Evolutionary conservation across 2,888 invertebrate genomes (phyloP), one percentile per base, ranked within the genome.

Genomic region (Cephus pulcher): DNA sequence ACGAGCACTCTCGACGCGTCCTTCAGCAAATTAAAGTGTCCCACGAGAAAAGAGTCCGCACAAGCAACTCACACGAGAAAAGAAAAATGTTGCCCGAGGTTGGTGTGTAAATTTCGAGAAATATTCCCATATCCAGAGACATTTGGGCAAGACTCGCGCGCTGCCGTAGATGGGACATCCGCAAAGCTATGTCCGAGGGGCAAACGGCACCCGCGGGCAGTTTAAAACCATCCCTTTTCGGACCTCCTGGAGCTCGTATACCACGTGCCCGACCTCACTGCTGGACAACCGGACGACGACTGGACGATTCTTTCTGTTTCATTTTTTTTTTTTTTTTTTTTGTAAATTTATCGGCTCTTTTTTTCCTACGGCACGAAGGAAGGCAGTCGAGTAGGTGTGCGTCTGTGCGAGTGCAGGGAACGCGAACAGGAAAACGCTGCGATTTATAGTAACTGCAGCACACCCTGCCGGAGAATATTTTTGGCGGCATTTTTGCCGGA

Each of bases 381-480:
- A 56, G 23, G 15, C 15, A 15, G 23, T 2, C 23, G 9, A 9
- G 23, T 23, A 0, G 9, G 56, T 56, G 56, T 56, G 23, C 32
- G 15, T 12, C 71, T 71, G 71, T 34, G 32, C 71, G 71, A 71
- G 30, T 32, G 71, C 12, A 6, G 2, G 56, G 9, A 56, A 56
- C 9, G 82, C 9, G 82, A 81, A 81, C 82, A 83, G 82, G 85
- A 83, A 84, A 83, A 84, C 83, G 83, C 82, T 80, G 83, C 88
- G 86, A 89, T 89, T 90, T 89, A 89, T 89, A 88, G 87, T 87
- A 85, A 88, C 87, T 86, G 86, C 87, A 35, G 34, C 35, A 83
- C 84, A 83, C 84, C 85, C 79, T 82, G 86, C 86, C 85, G 86
- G 85, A 85, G 87, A 88, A 89, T 89, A 89, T 89, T 89, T 90